phyloP scores from a whole-genome alignment of 2,113 vertebrate genomes.

The Empidonax alnorum region DNA sequence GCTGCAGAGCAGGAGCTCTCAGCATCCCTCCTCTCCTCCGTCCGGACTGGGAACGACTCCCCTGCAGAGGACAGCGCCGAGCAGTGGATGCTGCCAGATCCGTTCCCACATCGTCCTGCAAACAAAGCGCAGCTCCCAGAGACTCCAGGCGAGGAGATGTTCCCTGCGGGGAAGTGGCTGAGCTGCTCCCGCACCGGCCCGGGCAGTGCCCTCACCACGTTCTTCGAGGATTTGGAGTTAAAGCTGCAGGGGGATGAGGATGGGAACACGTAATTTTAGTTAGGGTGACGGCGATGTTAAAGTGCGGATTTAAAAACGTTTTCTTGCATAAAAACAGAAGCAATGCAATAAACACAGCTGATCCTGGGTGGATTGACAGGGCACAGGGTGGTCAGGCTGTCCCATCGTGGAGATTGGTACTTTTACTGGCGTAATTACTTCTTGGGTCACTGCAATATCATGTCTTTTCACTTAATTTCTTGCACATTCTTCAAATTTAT shows the following conservation, averaged over 20 bases:
- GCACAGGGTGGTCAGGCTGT: not conserved
- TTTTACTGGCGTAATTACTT: not conserved
- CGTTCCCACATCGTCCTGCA: not conserved
- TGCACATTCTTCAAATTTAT: not conserved
- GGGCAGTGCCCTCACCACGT: not conserved
- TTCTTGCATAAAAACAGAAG: not conserved
- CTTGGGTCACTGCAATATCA: not conserved
- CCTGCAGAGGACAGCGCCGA: not conserved
- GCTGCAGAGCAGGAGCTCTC: rapidly evolving
- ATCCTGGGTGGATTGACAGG: rapidly evolving
- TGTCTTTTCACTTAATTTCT: not conserved
- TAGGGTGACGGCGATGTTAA: not conserved
- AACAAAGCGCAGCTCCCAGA: not conserved
- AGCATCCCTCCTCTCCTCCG: not conserved
- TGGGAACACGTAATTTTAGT: not conserved
- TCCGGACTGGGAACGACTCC: rapidly evolving
- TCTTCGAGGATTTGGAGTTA: slow-evolving; percentile 74
- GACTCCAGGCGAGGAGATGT: not conserved
- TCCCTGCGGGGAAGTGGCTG: not conserved
- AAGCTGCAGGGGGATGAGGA: slow-evolving; percentile 72
- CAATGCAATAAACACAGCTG: not conserved
- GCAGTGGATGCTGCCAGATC: not conserved
- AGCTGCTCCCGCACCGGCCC: not conserved
- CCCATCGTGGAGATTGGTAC: rapidly evolving
- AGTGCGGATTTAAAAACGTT: not conserved